phyloP scores from a whole-genome alignment of 2,888 invertebrate species.

The Drosophila pullipes region DNA sequence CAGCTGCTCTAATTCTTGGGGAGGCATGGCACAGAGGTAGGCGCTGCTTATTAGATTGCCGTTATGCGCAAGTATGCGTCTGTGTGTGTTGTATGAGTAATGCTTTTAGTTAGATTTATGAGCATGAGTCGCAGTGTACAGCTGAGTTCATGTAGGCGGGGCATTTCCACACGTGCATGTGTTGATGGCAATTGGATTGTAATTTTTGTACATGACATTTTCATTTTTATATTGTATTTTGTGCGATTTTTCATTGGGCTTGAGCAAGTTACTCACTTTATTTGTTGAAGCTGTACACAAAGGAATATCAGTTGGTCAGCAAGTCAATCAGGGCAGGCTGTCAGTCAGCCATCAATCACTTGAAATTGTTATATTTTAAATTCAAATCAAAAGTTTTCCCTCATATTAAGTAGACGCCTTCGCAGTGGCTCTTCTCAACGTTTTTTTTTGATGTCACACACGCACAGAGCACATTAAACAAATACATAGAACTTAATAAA shows the following conservation, averaged over 20 bases:
- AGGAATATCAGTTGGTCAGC: conserved; percentile 38
- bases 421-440: neutral
- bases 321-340: conserved; percentile 25
- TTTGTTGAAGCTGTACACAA: conserved; percentile 20
- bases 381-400: neutral
- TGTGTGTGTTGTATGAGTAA: conserved; percentile 23
- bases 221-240: conserved; percentile 24
- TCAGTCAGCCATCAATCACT: conserved; percentile 46
- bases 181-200: conserved; percentile 69
- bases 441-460: neutral
- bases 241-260: conserved; percentile 39
- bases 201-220: conserved; percentile 59
- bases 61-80: conserved; percentile 1
- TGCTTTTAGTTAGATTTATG: conserved; percentile 55
- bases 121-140: conserved; percentile 29
- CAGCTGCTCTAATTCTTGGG: conserved; percentile 40
- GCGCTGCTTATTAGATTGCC: conserved; percentile 64
- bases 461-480: neutral
- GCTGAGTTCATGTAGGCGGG: neutral
- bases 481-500: conserved; percentile 13
- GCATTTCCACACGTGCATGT: conserved; percentile 40
- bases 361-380: conserved; percentile 15
- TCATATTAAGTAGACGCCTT: conserved; percentile 41
- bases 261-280: conserved; percentile 14
- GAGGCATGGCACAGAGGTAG: conserved; percentile 35